These are phyloP conservation scores for Ochotona princeps DNA, from an alignment of 2,113 vertebrate species.

Conservation along the genomic window DNA sequence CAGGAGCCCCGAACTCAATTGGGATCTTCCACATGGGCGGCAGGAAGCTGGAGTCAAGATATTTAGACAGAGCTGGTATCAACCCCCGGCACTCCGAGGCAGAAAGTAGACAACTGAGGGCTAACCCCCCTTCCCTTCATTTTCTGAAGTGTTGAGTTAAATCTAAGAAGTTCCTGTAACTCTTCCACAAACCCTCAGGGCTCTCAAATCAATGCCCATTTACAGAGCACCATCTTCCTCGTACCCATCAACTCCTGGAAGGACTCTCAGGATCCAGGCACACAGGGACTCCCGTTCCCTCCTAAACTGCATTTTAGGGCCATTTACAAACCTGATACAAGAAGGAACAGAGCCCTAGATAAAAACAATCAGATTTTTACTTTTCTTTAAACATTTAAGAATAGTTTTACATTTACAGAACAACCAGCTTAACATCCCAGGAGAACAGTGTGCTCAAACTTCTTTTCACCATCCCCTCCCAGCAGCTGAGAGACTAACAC, in stretches of 20 bases:
- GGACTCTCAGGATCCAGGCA: not conserved
- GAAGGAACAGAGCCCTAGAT: not conserved
- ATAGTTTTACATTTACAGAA: no score
- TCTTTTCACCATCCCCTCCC: not conserved
- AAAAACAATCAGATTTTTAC: not conserved
- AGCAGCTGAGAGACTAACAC: not conserved
- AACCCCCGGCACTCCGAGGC: no score
- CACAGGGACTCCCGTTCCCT: not conserved
- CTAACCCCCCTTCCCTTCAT: not conserved
- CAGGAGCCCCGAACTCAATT: no score
- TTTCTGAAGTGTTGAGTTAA: not conserved
- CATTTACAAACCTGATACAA: slow-evolving; percentile 22
- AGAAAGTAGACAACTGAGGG: no score
- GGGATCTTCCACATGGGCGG: no score
- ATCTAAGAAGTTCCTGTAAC: not conserved
- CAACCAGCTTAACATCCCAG: slow-evolving; percentile 10
- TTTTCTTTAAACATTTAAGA: no score
- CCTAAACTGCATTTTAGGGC: not conserved
- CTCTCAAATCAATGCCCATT: not conserved
- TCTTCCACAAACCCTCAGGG: not conserved
- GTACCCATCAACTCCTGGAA: not conserved
- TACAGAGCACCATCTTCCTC: not conserved
- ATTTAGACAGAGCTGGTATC: no score
- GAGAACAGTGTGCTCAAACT: not conserved
- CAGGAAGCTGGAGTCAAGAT: no score